A percentile compares a stretch with the other conserved stretches of the same genome.
Conservation (phyloP, 2,888 invertebrate species). For the Mechanitis messenoides region DNA sequence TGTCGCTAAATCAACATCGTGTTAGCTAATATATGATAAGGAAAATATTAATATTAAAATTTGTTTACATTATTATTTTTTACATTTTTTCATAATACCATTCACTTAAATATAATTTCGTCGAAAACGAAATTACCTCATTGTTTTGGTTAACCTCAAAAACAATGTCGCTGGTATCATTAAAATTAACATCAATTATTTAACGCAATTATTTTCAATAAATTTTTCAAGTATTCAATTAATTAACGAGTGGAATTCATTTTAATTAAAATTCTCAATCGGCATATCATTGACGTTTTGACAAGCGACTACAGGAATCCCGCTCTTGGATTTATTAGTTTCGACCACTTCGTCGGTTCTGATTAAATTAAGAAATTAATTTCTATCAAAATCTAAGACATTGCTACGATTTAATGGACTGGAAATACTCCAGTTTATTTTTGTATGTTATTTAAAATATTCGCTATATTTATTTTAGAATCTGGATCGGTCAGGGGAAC, state of each 20-base stretch:
- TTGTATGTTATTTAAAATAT: background rate
- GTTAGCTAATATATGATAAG: no score
- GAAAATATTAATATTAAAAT: no score
- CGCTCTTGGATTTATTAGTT: slow-evolving; percentile 26
- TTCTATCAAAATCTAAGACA: slow-evolving; percentile 8
- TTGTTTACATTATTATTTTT: no score
- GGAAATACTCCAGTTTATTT: background rate
- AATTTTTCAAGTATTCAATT: background rate
- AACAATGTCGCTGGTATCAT: background rate
- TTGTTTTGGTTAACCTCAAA: slow-evolving; percentile 9
- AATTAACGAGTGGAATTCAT: slow-evolving; percentile 4
- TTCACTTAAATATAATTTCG: no score
- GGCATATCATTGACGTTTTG: slow-evolving; percentile 42
- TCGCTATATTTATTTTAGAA: background rate
- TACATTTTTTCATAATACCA: no score
- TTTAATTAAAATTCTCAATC: slow-evolving; percentile 13
- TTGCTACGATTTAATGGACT: slow-evolving; percentile 2
- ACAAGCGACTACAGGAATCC: slow-evolving; percentile 35
- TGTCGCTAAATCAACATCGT: no score
- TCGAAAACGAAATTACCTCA: background rate
- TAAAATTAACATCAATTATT: background rate
- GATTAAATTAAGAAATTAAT: slow-evolving; percentile 22
- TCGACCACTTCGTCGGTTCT: slow-evolving; percentile 22
- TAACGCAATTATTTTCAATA: background rate
- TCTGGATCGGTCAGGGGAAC: background rate